Evolutionary conservation across 35 echinoderm and acorn worm genomes (phyloP).

Genomic region (Apostichopus parvimensis): DNA sequence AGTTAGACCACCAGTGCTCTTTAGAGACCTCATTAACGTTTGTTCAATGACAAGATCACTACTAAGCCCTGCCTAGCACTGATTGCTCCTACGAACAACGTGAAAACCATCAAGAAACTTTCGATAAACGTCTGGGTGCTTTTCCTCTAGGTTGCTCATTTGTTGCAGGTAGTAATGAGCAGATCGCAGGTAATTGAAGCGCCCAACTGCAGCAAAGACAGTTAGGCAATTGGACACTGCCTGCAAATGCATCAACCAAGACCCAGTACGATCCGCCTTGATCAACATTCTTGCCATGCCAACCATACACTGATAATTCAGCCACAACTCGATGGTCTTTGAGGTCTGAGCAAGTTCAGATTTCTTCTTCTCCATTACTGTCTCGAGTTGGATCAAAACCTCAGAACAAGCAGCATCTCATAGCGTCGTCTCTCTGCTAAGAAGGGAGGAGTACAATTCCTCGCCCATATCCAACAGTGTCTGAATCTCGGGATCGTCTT

Average conservation of each 20-base stretch:
- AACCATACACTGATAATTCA: constrained; percentile 61
- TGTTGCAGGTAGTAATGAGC: constrained; percentile 60
- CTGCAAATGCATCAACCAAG: constrained; percentile 51
- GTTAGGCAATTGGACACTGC: constrained; percentile 55
- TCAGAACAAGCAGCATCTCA: no score
- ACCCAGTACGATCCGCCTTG: constrained; percentile 71
- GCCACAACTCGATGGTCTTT: constrained; percentile 54
- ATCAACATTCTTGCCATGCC: constrained; percentile 40
- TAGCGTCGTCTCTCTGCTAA: no score
- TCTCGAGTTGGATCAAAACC: no score
- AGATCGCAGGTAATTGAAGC: constrained; percentile 60
- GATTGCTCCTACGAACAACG: constrained; percentile 56
- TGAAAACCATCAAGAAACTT: constrained; percentile 64
- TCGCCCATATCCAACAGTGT: no score
- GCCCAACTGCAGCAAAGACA: constrained; percentile 66
- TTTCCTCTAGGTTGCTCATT: constrained; percentile 57
- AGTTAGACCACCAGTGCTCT: constrained; percentile 59
- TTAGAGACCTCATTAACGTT: constrained; percentile 53
- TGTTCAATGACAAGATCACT: constrained; percentile 80
- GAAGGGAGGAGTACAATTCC: no score
- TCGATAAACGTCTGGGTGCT: background rate
- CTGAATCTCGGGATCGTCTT: no score
- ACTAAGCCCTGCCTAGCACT: constrained; percentile 62
- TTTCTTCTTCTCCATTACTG: constrained; percentile 38
- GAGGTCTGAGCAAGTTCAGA: constrained; percentile 26